Percentiles rank a stretch among this genome's conserved stretches.
phyloP scores from a whole-genome alignment of 92 coral and sea anemone species.

The Scolanthus callimorphus region DNA sequence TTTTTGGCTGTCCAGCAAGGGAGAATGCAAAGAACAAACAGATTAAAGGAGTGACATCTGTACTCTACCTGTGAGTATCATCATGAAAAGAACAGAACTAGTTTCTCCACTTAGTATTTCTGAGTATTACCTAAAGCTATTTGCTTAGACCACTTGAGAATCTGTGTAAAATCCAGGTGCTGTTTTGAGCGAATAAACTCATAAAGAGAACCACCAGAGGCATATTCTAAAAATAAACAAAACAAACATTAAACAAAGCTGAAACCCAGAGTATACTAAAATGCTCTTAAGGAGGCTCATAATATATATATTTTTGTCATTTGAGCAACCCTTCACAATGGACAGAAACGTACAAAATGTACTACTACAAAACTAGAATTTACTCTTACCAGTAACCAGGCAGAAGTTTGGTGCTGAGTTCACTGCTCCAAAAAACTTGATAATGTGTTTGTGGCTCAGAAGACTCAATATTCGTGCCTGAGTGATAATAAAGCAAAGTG shows the following conservation, averaged over 20 bases:
- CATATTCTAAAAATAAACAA: constrained; percentile 74
- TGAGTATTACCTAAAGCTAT: constrained; percentile 78
- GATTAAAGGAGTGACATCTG: too few species aligned
- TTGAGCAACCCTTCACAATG: too few species aligned
- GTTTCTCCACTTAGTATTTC: too few species aligned
- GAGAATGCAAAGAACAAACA: too few species aligned
- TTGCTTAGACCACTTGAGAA: constrained; percentile 74
- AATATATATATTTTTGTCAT: too few species aligned
- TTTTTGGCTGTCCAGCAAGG: too few species aligned
- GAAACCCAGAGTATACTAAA: neutral
- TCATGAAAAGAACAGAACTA: too few species aligned
- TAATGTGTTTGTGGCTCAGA: constrained; percentile 78
- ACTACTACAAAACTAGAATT: too few species aligned
- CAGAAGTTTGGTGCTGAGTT: constrained; percentile 78
- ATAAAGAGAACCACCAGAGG: constrained; percentile 64
- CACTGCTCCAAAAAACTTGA: constrained; percentile 77
- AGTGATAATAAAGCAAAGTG: neutral
- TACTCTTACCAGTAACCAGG: constrained; percentile 85
- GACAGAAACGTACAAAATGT: too few species aligned
- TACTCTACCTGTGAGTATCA: too few species aligned
- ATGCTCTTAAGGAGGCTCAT: too few species aligned
- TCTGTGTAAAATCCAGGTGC: constrained; percentile 59
- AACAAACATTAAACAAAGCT: constrained; percentile 6
- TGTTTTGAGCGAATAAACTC: constrained; percentile 42
- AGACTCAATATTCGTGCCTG: constrained; percentile 79